A percentile compares a stretch with the other conserved stretches of the same genome.
Evolutionary conservation across 2,797 vertebrate genomes (phyloP).

Genomic region (Danionella dracula): DNA sequence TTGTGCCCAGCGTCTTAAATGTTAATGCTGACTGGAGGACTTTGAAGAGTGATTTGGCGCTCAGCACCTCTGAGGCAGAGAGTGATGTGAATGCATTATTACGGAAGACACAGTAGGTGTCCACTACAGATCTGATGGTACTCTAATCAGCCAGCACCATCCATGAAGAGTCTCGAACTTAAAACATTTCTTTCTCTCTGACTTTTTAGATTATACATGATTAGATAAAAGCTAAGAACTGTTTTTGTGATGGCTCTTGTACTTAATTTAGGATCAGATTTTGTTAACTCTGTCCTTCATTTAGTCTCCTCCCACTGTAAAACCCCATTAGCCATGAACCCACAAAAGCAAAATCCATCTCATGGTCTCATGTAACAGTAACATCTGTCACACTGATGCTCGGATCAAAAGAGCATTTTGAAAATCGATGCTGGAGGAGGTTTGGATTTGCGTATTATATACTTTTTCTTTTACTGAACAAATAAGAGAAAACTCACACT

Average conservation of each 20-base stretch:
- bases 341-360: slow-evolving; percentile 54
- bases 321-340: slow-evolving; percentile 44
- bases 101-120: slow-evolving; percentile 50
- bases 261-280: no score
- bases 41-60: slow-evolving; percentile 46
- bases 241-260: no score
- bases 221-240: no score
- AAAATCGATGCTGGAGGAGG: not conserved
- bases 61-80: slow-evolving; percentile 39
- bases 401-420: slow-evolving; percentile 41
- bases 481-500: no score
- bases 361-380: slow-evolving; percentile 51
- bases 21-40: slow-evolving; percentile 41
- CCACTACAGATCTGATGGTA: slow-evolving; percentile 62
- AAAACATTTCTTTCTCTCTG: no score
- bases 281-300: not conserved
- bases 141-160: slow-evolving; percentile 55
- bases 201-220: no score
- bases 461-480: no score
- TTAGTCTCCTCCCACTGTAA: not conserved
- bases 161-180: slow-evolving; percentile 34
- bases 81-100: slow-evolving; percentile 61
- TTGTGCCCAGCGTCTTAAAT: slow-evolving; percentile 38
- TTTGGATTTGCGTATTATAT: not conserved
- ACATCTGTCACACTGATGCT: slow-evolving; percentile 45